phyloP scores from a whole-genome alignment of 2,113 vertebrate genomes.

The Misgurnus anguillicaudatus region DNA sequence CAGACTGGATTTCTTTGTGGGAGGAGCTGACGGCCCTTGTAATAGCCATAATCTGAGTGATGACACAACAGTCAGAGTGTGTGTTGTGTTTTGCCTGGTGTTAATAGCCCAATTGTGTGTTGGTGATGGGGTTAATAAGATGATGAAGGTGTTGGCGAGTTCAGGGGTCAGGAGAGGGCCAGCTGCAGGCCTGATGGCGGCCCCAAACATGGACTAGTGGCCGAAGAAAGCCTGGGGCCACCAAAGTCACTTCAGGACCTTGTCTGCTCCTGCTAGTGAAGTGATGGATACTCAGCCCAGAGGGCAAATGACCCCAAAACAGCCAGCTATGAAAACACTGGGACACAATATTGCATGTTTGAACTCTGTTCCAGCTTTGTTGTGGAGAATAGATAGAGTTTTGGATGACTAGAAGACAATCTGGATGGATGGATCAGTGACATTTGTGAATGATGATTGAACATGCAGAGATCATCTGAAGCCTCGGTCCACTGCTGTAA shows the following conservation, averaged over 20 bases:
- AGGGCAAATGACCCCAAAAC: slow-evolving; percentile 61
- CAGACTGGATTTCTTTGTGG: slow-evolving; percentile 38
- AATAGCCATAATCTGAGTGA: slow-evolving; percentile 30
- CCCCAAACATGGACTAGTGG: slow-evolving; percentile 63
- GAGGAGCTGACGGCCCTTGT: slow-evolving; percentile 35
- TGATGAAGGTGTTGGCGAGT: slow-evolving; percentile 72
- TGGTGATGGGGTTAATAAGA: slow-evolving; percentile 71
- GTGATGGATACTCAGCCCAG: slow-evolving; percentile 78
- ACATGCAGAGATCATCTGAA: slow-evolving; percentile 20
- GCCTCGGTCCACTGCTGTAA: slow-evolving; percentile 31
- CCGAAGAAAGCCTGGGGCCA: slow-evolving; percentile 45
- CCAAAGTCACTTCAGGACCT: slow-evolving; percentile 30
- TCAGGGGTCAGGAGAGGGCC: slow-evolving; percentile 67
- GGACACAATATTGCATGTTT: slow-evolving; percentile 51
- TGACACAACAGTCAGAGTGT: slow-evolving; percentile 40
- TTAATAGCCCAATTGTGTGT: slow-evolving; percentile 45
- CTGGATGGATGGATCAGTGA: slow-evolving; percentile 30
- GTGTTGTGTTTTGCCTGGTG: slow-evolving; percentile 55
- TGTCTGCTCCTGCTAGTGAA: slow-evolving; percentile 58
- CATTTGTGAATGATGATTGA: slow-evolving; percentile 26
- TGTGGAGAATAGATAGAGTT: slow-evolving; percentile 34
- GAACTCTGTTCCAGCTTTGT: slow-evolving; percentile 48
- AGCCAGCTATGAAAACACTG: slow-evolving; percentile 42
- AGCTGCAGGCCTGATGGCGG: slow-evolving; percentile 58
- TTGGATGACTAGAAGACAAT: slow-evolving; percentile 28